Percentiles rank a stretch among this genome's conserved stretches.
phyloP scores from a whole-genome alignment of 1,140 invertebrate genomes.

The Tenebrio molitor region DNA sequence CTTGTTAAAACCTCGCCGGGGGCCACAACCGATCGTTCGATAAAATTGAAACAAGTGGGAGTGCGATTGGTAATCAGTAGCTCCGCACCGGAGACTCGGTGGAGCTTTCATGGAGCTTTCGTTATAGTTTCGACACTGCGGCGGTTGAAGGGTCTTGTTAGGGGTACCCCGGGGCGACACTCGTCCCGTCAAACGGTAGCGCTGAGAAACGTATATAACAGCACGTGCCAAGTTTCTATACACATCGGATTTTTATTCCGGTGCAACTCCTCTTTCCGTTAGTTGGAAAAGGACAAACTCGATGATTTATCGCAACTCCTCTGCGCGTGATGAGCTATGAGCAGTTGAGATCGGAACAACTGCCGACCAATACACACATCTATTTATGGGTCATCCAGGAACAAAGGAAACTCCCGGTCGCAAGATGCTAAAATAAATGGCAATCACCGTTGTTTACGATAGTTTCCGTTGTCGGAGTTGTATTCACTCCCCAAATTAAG shows the following conservation, averaged over 20 bases:
- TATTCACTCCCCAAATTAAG: constrained; percentile 52
- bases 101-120: constrained; percentile 39
- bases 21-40: constrained; percentile 38
- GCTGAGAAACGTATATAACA: constrained; percentile 41
- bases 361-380: constrained; percentile 22
- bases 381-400: constrained; percentile 46
- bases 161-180: constrained; percentile 25
- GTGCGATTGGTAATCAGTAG: constrained; percentile 40
- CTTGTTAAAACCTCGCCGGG: constrained; percentile 35
- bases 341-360: too few relatives aligned
- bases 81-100: too few relatives aligned
- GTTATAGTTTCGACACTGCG: constrained; percentile 33
- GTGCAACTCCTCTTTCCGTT: too few relatives aligned
- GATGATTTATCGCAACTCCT: too few relatives aligned
- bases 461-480: constrained; percentile 49
- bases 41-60: constrained; percentile 43
- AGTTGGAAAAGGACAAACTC: too few relatives aligned
- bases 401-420: constrained; percentile 46
- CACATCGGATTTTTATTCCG: constrained; percentile 17
- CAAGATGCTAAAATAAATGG: constrained; percentile 52
- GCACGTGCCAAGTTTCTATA: constrained; percentile 32
- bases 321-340: too few relatives aligned
- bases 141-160: constrained; percentile 41
- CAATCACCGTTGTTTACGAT: constrained; percentile 49
- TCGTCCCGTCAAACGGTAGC: constrained; percentile 45